Conservation (phyloP, 2,113 vertebrate species). For the Origma solitaria region DNA sequence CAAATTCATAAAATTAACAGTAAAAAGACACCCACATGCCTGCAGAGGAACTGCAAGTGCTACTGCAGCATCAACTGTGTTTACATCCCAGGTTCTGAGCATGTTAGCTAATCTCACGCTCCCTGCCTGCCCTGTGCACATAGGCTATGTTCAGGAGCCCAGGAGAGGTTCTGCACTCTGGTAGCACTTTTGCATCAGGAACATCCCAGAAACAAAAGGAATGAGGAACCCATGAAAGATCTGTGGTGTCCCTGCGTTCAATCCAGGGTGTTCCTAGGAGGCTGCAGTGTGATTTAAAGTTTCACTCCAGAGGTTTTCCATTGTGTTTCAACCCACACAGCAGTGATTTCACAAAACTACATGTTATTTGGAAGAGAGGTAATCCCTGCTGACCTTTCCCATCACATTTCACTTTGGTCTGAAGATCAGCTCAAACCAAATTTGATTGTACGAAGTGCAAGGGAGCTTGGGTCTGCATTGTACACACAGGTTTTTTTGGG, state of each 20-base stretch:
- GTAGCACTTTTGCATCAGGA: background rate
- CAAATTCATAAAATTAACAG: background rate
- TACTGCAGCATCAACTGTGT: background rate
- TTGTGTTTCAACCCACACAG: background rate
- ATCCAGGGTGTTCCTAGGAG: background rate
- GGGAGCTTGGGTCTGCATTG: background rate
- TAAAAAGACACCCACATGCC: background rate
- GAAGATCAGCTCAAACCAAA: background rate
- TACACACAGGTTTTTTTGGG: background rate
- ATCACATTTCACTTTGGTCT: background rate
- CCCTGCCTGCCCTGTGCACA: background rate
- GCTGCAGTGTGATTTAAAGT: background rate
- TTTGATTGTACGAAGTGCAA: background rate
- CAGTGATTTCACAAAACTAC: background rate
- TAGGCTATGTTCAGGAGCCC: background rate
- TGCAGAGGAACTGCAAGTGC: background rate
- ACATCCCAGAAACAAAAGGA: background rate
- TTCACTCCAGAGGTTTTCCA: background rate
- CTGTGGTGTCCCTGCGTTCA: background rate
- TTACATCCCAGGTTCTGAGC: background rate
- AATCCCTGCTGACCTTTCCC: background rate
- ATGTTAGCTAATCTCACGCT: background rate
- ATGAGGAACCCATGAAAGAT: background rate
- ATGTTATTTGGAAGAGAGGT: background rate
- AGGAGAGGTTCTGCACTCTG: background rate